These are phyloP conservation scores for Hyppa rectilinea DNA, from an alignment of 2,888 invertebrate species.

Conservation along the genomic window DNA sequence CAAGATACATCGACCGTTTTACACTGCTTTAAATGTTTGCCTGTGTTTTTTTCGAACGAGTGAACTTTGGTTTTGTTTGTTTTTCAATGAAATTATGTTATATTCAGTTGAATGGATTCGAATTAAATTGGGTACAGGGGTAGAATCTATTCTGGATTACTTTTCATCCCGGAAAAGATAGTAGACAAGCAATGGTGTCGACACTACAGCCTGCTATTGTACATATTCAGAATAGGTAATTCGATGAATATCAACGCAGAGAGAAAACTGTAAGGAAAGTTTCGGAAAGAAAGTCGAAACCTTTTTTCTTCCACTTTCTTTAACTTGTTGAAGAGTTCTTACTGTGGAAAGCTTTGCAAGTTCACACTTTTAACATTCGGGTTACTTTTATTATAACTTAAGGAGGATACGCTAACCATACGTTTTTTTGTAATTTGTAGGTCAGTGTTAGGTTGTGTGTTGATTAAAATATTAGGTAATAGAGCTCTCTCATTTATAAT, in stretches of 20 bases:
- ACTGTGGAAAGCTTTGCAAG: constrained; percentile 27
- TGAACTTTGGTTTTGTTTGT: not conserved
- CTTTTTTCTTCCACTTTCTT: constrained; percentile 30
- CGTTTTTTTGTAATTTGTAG: no score
- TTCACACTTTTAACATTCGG: constrained; percentile 37
- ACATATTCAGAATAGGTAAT: not conserved
- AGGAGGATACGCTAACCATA: no score
- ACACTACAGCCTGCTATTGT: not conserved
- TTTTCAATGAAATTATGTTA: not conserved
- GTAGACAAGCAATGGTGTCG: not conserved
- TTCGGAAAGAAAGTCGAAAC: not conserved
- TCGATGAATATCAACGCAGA: constrained; percentile 4
- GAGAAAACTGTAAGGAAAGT: constrained; percentile 23
- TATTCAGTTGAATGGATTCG: not conserved
- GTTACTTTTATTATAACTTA: constrained; percentile 44
- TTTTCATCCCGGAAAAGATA: no score
- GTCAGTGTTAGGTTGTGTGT: no score
- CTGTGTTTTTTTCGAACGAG: not conserved
- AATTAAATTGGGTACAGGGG: not conserved
- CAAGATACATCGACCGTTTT: no score
- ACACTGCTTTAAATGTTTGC: not conserved
- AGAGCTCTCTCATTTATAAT: no score
- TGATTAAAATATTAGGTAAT: no score
- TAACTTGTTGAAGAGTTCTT: constrained; percentile 30
- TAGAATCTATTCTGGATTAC: not conserved